Evolutionary conservation across 2,888 invertebrate species (phyloP).

Genomic region (Hololepta plana): DNA sequence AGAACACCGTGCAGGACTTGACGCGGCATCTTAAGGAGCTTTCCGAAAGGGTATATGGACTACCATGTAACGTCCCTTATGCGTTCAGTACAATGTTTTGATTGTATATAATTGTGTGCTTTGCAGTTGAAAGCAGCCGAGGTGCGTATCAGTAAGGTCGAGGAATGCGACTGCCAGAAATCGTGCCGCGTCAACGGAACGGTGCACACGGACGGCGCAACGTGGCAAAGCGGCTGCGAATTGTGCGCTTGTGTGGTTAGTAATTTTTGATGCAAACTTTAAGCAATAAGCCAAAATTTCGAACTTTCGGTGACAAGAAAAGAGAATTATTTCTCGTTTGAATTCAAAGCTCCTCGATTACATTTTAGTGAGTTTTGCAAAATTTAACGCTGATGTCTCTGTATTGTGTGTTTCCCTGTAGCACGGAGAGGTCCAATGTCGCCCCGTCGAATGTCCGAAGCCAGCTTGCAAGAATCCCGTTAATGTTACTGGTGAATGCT

Average conservation of each 20-base stretch:
- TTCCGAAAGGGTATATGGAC: conserved; percentile 59
- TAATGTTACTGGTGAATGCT: conserved; percentile 61
- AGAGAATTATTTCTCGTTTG: background rate
- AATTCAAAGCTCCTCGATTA: no score
- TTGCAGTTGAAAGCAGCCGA: conserved; percentile 64
- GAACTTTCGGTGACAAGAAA: background rate
- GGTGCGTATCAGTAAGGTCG: conserved; percentile 56
- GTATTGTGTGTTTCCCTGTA: conserved; percentile 24
- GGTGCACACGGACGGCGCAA: conserved; percentile 64
- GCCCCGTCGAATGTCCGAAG: conserved; percentile 61
- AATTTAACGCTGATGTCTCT: conserved; percentile 6
- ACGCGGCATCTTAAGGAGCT: conserved; percentile 65
- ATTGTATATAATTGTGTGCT: conserved; percentile 22
- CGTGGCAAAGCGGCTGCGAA: conserved; percentile 73
- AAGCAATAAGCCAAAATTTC: conserved; percentile 1
- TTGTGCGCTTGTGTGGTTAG: conserved; percentile 74
- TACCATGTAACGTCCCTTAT: conserved; percentile 27
- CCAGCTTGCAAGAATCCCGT: conserved; percentile 68
- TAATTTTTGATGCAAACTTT: conserved; percentile 1
- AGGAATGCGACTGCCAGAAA: conserved; percentile 82
- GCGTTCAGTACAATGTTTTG: conserved; percentile 25
- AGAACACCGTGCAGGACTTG: conserved; percentile 65
- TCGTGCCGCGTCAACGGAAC: conserved; percentile 70
- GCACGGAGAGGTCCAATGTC: conserved; percentile 75
- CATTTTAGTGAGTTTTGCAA: no score